Conservation (phyloP, 1,140 invertebrate species). For the Trichomalopsis sarcophagae region DNA sequence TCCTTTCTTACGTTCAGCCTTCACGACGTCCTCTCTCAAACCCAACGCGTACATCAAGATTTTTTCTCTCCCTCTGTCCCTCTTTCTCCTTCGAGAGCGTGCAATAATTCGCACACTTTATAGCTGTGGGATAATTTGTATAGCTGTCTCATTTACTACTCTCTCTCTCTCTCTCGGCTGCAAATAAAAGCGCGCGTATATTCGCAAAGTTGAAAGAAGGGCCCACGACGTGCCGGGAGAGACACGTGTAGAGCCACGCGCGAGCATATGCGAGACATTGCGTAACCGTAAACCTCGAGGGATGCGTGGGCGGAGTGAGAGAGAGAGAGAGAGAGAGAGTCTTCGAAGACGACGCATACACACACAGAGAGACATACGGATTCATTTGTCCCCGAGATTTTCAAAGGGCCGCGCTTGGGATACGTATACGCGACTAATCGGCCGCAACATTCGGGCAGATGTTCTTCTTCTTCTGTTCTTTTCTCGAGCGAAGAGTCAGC, state of each 20-base stretch:
- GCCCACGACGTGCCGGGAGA: not conserved
- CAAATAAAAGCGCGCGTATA: not conserved
- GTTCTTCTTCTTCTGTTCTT: slow-evolving; percentile 51
- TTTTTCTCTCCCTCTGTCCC: not conserved
- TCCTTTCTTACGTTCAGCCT: not conserved
- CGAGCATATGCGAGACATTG: slow-evolving; percentile 61
- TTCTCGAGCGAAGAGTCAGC: not conserved
- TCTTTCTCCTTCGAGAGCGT: not conserved
- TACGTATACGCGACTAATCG: slow-evolving; percentile 58
- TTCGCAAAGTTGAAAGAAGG: not conserved
- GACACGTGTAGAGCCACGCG: slow-evolving; percentile 56
- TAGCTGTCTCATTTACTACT: not conserved
- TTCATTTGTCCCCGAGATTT: slow-evolving; percentile 16
- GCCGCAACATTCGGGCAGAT: slow-evolving; percentile 62
- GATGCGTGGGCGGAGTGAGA: slow-evolving; percentile 62
- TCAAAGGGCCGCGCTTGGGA: slow-evolving; percentile 37
- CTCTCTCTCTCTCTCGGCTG: not conserved
- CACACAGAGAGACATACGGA: not conserved
- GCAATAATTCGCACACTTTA: slow-evolving; percentile 4
- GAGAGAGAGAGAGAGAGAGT: not conserved
- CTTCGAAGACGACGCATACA: slow-evolving; percentile 22
- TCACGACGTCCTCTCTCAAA: too few species aligned
- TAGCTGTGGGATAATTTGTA: not conserved
- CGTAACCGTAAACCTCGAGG: slow-evolving; percentile 66
- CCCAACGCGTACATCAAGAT: not conserved